Evolutionary conservation across 1,140 invertebrate genomes (phyloP), one percentile per base, ranked within the genome.

Genomic region (Megathymus violae): DNA sequence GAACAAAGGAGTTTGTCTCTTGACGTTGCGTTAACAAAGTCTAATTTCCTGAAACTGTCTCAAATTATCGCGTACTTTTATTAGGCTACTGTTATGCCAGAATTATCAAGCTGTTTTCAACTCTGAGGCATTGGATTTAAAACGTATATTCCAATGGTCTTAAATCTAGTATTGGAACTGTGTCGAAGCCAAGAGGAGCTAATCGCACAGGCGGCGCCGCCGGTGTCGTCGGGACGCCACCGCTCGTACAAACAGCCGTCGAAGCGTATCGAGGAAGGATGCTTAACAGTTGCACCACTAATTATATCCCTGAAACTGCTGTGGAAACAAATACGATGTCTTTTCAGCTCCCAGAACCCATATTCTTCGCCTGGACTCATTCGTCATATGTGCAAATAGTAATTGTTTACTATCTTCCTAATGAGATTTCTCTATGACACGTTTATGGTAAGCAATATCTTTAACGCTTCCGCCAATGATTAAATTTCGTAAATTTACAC

Each of bases 251-350:
- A 84, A 85, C 81, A 82, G 67, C 60, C 70, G 76, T 78, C 76
- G 75, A 83, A 78, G 80, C 83, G 77, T 82, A 68, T 82, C 79
- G 84, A 84, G 80, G 83, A 89, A 85, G 80, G 87, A 89, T 85
- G 78, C 80, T 85, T 84, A 88, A 78, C 85, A 84, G 76, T 86
- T 82, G 80, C 84, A 83, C 81, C 83, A 82, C 80, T 89, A 89
- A 89, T 88, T 85, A 89, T 88, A 88, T 76, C 82, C 71, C 62
- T 56, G 74, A 74, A 80, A 83, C 76, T 78, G 71, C 62, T 82
- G 73, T 72, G 58, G 73, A 82, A 89, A 85, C 77, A 82, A 85
- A 87, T 78, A 79, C 78, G 58, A 62, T 67, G 74, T 80, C 76
- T 71, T 50, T 36, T 14, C 41, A 54, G 51, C 52, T 43, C 10